Percentiles rank a stretch among this genome's conserved stretches.
phyloP scores from a whole-genome alignment of 1,140 invertebrate species.

The Pachypeltis micranthus region DNA sequence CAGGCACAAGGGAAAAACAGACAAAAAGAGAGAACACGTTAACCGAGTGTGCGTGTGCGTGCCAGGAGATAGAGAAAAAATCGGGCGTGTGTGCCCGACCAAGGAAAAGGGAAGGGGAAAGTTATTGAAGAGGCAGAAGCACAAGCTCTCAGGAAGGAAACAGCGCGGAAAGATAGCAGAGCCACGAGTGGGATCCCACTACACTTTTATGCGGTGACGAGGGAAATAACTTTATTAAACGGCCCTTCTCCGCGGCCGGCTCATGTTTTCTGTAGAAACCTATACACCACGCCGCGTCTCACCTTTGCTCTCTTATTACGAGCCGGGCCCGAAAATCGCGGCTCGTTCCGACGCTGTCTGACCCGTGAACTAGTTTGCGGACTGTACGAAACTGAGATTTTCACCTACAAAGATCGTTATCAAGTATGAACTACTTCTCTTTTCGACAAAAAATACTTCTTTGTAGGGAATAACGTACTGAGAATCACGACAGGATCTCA shows the following conservation, averaged over 20 bases:
- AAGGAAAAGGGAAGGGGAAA: background rate
- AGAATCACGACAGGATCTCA: too few relatives aligned
- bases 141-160: conserved; percentile 6
- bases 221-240: conserved; percentile 13
- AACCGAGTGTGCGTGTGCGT: background rate
- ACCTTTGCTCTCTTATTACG: background rate
- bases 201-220: conserved; percentile 7
- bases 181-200: background rate
- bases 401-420: background rate
- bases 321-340: background rate
- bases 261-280: background rate
- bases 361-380: background rate
- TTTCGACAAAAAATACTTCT: too few relatives aligned
- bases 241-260: background rate
- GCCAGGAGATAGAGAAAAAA: background rate
- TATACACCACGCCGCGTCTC: background rate
- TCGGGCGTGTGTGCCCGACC: background rate
- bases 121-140: conserved; percentile 7
- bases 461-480: too few relatives aligned
- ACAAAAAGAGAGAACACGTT: background rate
- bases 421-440: background rate
- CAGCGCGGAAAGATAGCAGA: conserved; percentile 13
- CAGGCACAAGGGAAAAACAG: background rate
- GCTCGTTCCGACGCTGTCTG: background rate
- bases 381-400: background rate